Evolutionary conservation across 2,888 invertebrate species (phyloP), one percentile per base, ranked within the genome.

Genomic region (Platycheirus albimanus): DNA sequence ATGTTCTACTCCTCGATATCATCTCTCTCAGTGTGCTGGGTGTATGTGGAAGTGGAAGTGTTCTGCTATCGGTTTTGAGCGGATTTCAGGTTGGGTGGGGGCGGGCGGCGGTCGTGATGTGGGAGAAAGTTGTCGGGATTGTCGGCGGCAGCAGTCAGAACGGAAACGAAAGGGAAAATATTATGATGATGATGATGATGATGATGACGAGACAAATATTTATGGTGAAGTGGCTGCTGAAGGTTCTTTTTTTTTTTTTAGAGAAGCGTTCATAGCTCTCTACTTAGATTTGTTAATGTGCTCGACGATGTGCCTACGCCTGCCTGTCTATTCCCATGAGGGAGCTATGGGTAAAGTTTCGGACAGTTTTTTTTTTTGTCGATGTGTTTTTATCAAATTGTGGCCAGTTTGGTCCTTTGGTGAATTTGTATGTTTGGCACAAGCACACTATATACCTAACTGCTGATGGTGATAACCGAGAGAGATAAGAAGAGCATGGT

Each of bases 101-200:
- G 64, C n/a, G 64, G 5, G 8, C n/a, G 17, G 51, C 10, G 30
- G 66, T 11, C 51, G 4, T 28, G 19, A 43, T 17, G 56, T 58
- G 20, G 36, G 10, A 47, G 33, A n/a, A 28, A 1, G 19, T 15
- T 4, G 28, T 24, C 30, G 20, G 8, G 19, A 13, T 0, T n/a
- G 20, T 8, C 8, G 36, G 19, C 63, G 56, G 11, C 51, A 11
- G 51, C 24, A 43, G 33, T 17, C 56, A 43, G 47, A 20, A 75
- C 54, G 79, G 63, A 75, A 76, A 36, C 67, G 33, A 33, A 24
- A 47, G 66, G 70, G 19, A 69, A 61, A 70, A 69, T 81, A 71
- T 81, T 81, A 66, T 81, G 61, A 66, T 81, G 76, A 76, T 75
- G 80, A 66, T 81, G 61, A 66, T 81, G 76, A 76, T 75, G 80